Percentiles rank a stretch among this genome's conserved stretches.
Conservation (phyloP, 2,888 invertebrate genomes). For the Peribatodes rhomboidaria region DNA sequence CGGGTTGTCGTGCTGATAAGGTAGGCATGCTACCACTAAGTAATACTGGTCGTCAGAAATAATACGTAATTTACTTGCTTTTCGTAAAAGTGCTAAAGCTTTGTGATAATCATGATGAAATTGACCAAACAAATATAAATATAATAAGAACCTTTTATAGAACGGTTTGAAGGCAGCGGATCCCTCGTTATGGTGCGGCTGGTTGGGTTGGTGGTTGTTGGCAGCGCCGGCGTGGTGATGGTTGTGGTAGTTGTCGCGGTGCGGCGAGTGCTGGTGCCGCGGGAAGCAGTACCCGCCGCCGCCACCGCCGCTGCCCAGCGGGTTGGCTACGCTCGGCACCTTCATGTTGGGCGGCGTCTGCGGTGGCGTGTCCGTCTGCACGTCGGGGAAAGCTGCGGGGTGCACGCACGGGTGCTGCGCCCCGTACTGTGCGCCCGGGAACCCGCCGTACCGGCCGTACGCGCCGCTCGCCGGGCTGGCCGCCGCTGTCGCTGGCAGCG, state of each 20-base stretch:
- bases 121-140: too few species aligned
- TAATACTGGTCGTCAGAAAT: too few species aligned
- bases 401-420: constrained; percentile 87
- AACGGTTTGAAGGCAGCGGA: constrained; percentile 94
- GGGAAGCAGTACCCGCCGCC: constrained; percentile 85
- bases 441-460: constrained; percentile 89
- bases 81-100: too few species aligned
- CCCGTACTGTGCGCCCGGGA: constrained; percentile 88
- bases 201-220: constrained; percentile 80
- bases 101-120: too few species aligned
- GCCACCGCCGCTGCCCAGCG: constrained; percentile 89
- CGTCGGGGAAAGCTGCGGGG: constrained; percentile 93
- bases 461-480: constrained; percentile 85
- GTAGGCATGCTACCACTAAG: too few species aligned
- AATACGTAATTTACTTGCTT: too few species aligned
- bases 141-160: constrained; percentile 96
- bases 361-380: constrained; percentile 96
- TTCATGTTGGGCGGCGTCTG: constrained; percentile 98
- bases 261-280: constrained; percentile 83
- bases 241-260: constrained; percentile 86
- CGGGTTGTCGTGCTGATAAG: too few species aligned
- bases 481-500: constrained; percentile 88
- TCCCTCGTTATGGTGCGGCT: constrained; percentile 84
- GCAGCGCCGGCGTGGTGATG: constrained; percentile 83
- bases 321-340: constrained; percentile 92